A percentile compares a stretch with the other conserved stretches of the same genome.
Evolutionary conservation across 92 coral and sea anemone species (phyloP).

Genomic region (Epizoanthus stellaris): DNA sequence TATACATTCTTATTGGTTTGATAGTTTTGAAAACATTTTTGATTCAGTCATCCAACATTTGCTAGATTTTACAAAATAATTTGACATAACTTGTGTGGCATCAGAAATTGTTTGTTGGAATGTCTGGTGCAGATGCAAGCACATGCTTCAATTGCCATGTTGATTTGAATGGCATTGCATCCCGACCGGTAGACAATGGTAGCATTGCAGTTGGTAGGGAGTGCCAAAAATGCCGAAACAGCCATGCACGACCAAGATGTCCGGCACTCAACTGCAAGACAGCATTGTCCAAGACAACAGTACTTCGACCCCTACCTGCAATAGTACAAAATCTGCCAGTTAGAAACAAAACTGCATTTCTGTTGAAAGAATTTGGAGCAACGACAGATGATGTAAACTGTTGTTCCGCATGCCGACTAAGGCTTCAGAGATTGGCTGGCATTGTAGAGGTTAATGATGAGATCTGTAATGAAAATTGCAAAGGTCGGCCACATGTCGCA

Average conservation of each 20-base stretch:
- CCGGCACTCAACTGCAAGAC: conserved; percentile 3
- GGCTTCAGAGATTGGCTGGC: conserved; percentile 9
- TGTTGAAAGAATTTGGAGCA: not conserved
- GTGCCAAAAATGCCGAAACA: conserved; percentile 11
- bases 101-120: not conserved
- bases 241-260: conserved; percentile 5
- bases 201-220: not conserved
- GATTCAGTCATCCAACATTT: not conserved
- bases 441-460: not conserved
- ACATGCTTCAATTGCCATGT: not conserved
- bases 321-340: not conserved
- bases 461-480: not conserved
- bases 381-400: not conserved
- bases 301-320: conserved; percentile 5
- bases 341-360: not conserved
- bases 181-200: conserved; percentile 6
- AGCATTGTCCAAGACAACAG: conserved; percentile 2
- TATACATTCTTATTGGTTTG: not conserved
- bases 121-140: not conserved
- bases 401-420: conserved; percentile 3
- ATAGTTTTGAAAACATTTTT: not conserved
- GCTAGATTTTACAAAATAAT: not conserved
- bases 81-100: not conserved
- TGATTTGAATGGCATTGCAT: not conserved
- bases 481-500: conserved; percentile 6